Base-by-base conservation (phyloP, 2,113 vertebrate species). In the Chaetops frenatus region DNA sequence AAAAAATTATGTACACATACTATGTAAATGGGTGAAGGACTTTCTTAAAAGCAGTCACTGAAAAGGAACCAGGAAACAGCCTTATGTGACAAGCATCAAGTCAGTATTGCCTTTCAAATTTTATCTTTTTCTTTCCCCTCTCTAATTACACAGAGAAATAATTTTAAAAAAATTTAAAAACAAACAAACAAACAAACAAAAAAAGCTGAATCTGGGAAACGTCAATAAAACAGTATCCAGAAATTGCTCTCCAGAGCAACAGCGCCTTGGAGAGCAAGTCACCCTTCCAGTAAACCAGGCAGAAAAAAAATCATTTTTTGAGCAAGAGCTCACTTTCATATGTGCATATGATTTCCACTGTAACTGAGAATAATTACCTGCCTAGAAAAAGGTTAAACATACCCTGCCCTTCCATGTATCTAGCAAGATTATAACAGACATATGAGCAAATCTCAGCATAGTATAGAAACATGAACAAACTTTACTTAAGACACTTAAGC, bases 221-320 rank as follows among this genome's bases (percentile, higher is more conserved):
- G n/a, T 27, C 56, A 91, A 21, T 90, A 86, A 69, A 83, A 51
- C 8, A 29, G 10, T 27, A 54, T 38, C 10, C 21, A 73, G 18
- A 6, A 45, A 31, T 8, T 31, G 19, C n/a, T 57, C 23, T 48
- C 13, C 21, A 21, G 29, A 70, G 54, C 36, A 86, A 28, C 56
- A 91, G 81, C 84, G 87, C 51, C 73, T 89, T 85, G 84, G 84
- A 91, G 53, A 91, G 84, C 60, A 96, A 84, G 81, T 47, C 21
- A 54, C 19, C 16, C 73, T 78, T 21, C 47, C 84, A 86, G 25
- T 19, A 86, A 88, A 81, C 5, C 15, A 66, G 47, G 22, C 9
- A 73, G 58, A 11, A 42, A 29, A 40, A 71, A 56, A 38, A 42
- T 4, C 29, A 24, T 29, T 31, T 17, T 29, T 66, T 44, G 14